Conservation (phyloP, 2,888 invertebrate genomes). For the Ichneumon xanthorius region DNA sequence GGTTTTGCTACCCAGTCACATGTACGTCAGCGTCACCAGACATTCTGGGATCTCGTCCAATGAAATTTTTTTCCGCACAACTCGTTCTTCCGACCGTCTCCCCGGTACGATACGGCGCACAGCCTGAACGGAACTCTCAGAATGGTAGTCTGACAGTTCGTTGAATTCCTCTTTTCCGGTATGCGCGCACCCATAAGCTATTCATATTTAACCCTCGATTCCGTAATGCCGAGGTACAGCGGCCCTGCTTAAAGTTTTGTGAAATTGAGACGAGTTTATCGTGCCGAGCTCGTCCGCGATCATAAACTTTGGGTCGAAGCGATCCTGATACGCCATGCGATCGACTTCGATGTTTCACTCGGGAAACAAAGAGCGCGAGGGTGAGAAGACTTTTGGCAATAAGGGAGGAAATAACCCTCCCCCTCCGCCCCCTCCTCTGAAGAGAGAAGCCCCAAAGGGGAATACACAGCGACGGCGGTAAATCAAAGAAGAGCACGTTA, state of each 20-base stretch:
- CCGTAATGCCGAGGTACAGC: conserved; percentile 55
- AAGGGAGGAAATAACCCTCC: conserved; percentile 30
- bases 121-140: conserved; percentile 23
- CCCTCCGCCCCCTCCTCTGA: not conserved
- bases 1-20: conserved; percentile 19
- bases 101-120: not conserved
- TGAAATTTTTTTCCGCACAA: conserved; percentile 50
- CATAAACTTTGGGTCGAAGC: conserved; percentile 39
- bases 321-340: conserved; percentile 23
- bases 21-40: conserved; percentile 50
- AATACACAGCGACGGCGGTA: conserved; percentile 65
- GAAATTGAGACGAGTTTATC: conserved; percentile 65
- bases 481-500: conserved; percentile 78
- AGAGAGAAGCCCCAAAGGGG: conserved; percentile 43
- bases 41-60: conserved; percentile 53
- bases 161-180: conserved; percentile 61
- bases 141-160: conserved; percentile 56
- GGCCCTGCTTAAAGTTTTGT: conserved; percentile 43
- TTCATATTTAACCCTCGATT: conserved; percentile 61
- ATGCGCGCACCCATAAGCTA: conserved; percentile 48
- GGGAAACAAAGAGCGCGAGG: conserved; percentile 13
- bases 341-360: conserved; percentile 57
- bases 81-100: conserved; percentile 27
- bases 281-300: conserved; percentile 6
- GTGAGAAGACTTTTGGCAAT: conserved; percentile 39